Evolutionary conservation across 2,888 invertebrate genomes (phyloP), one percentile per base, ranked within the genome.

Genomic region (Ormia ochracea): DNA sequence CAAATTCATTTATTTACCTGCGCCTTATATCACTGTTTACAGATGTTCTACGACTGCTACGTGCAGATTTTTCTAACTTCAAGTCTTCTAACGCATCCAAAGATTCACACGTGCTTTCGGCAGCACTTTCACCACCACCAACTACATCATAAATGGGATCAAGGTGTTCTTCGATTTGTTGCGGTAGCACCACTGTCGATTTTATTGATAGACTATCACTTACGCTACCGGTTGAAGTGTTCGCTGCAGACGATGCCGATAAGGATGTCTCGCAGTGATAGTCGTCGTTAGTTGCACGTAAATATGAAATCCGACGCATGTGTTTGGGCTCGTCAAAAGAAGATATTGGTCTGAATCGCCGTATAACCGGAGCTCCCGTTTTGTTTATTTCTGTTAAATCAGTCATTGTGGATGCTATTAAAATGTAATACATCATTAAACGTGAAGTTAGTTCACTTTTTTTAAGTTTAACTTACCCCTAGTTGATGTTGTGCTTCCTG

Each of bases 271-370:
- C 80, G n/a, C 73, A 93, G 86, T 95, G 95, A 82, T 94, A 83
- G 81, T 94, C 94, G 92, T 95, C 90, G 75, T 89, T 96, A 9
- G 97, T 98, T 48, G 98, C 98, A 90, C 96, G 96, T 83, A 98
- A 91, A 90, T 98, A 98, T n/a, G 97, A 98, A 83, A 96, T 96
- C 84, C 98, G 92, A 84, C 98, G 93, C 90, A 95, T 95, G 23
- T 94, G 93, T 82, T 96, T 93, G 86, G 96, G 96, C 88, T 97
- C 97, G 87, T 96, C 95, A 87, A 95, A 94, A 92, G 88, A 82
- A 88, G 90, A 85, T 84, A 88, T 86, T 78, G 87, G 85, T 80
- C 88, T 89, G 58, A 84, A 88, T 36, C 90, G 88, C 38, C 90
- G 85, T 68, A 89, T 85, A 52, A 90, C 88, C n/a, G 85, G 84